Evolutionary conservation across 1,140 invertebrate species (phyloP), one percentile per base, ranked within the genome.

Genomic region (Papilio xuthus): DNA sequence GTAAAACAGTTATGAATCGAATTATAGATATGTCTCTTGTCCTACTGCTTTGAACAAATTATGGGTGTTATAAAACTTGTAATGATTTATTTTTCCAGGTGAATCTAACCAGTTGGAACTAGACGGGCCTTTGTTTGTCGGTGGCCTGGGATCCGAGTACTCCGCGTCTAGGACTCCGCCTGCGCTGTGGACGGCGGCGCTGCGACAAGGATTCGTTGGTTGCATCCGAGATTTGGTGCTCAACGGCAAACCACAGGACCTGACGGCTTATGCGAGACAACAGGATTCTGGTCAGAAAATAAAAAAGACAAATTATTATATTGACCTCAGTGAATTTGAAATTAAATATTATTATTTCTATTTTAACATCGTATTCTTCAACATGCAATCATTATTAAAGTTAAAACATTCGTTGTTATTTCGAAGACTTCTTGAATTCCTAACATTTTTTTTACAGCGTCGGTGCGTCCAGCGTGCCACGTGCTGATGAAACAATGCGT

Each of bases 161-260:
- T 96, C 96, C 23, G 96, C 96, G 12, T 94, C 97, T 12, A 95
- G 95, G 9, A 95, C 98, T 37, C 98, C 98, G 4, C 95, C 97
- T 3, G 97, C 97, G 41, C 92, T 99, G 50, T 99, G 99, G 98
- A 97, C 98, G 6, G 98, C 97, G 0, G 96, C 97, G 8, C 92
- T 99, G 28, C 95, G 97, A 75, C 96, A 98, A 85, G 99, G 99
- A 15, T 99, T 97, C 88, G 98, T 99, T 1, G 99, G 99, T 4
- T 99, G 99, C 91, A 95, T 99, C 87, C 96, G 98, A 86, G 98
- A 99, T 92, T 95, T 99, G 82, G 96, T 98, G 81, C 95, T 99
- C 85, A 99, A 99, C 94, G 97, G 97, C n/a, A 96, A 98, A 82
- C 96, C 97, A 18, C 96, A 99, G 76, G 98, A 99, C 92, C 96